These are phyloP conservation scores for Syrrhaptes paradoxus DNA, from an alignment of 2,113 vertebrate genomes.

Conservation along the genomic window DNA sequence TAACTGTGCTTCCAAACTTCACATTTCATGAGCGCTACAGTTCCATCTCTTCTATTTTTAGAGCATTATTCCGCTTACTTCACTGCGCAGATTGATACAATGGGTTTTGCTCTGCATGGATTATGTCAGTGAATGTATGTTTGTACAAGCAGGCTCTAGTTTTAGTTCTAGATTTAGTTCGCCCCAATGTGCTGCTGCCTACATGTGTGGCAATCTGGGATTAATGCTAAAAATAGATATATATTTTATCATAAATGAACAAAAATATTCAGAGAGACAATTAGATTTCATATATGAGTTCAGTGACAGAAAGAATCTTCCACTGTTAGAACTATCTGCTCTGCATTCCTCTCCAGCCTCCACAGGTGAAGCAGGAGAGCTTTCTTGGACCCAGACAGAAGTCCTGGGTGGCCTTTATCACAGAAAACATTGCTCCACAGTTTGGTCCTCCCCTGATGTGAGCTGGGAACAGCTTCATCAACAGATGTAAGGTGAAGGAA, in stretches of 20 bases:
- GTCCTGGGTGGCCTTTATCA: background rate
- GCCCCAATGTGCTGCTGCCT: conserved; percentile 3
- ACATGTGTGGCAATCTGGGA: background rate
- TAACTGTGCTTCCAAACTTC: conserved; percentile 18
- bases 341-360: background rate
- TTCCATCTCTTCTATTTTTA: background rate
- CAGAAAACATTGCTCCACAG: background rate
- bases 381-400: background rate
- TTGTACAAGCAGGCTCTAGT: conserved; percentile 29
- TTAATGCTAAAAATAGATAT: conserved; percentile 42
- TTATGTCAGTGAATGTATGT: conserved; percentile 7
- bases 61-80: conserved; percentile 10
- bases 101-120: conserved; percentile 19
- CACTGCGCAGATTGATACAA: background rate
- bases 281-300: background rate
- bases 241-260: conserved; percentile 42
- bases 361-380: background rate
- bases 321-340: background rate
- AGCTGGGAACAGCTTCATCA: background rate
- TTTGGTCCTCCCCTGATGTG: background rate
- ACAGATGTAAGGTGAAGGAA: background rate
- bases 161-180: background rate
- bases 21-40: background rate
- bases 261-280: background rate
- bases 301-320: background rate